These are phyloP conservation scores for Cryptoprocta ferox DNA, from an alignment of 2,797 vertebrate species.

Conservation along the genomic window DNA sequence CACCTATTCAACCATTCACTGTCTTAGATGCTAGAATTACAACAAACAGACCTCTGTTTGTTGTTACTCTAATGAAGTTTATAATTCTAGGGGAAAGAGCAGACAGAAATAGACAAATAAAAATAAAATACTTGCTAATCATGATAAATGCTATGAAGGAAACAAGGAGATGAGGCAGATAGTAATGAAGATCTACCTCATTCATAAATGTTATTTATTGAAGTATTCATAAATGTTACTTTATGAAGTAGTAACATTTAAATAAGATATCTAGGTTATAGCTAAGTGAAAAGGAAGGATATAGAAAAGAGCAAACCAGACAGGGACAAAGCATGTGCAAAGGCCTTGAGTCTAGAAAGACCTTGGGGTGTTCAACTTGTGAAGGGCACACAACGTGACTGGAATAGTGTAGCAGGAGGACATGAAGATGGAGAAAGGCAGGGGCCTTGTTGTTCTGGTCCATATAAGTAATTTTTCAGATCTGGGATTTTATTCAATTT, in stretches of 20 bases:
- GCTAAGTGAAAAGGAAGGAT: not conserved
- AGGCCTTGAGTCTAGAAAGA: not conserved
- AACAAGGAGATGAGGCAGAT: not conserved
- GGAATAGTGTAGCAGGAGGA: not conserved
- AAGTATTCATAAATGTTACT: not conserved
- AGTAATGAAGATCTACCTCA: not conserved
- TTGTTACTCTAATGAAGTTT: not conserved
- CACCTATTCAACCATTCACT: not conserved
- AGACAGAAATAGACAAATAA: not conserved
- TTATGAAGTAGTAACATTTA: not conserved
- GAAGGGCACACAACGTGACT: not conserved
- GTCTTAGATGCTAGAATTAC: not conserved
- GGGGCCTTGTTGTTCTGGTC: not conserved
- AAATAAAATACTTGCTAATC: not conserved
- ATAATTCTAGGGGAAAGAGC: not conserved
- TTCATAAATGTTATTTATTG: not conserved
- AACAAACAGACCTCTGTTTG: not conserved
- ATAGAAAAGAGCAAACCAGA: not conserved
- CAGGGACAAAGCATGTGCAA: not conserved
- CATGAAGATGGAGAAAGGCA: rapidly evolving
- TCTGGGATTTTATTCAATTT: not conserved
- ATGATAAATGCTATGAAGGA: not conserved
- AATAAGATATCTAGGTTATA: not conserved
- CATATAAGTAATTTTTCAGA: not conserved
- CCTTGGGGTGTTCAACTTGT: not conserved